Evolutionary conservation across 2,888 invertebrate species (phyloP).

Genomic region (Morpho achilles): DNA sequence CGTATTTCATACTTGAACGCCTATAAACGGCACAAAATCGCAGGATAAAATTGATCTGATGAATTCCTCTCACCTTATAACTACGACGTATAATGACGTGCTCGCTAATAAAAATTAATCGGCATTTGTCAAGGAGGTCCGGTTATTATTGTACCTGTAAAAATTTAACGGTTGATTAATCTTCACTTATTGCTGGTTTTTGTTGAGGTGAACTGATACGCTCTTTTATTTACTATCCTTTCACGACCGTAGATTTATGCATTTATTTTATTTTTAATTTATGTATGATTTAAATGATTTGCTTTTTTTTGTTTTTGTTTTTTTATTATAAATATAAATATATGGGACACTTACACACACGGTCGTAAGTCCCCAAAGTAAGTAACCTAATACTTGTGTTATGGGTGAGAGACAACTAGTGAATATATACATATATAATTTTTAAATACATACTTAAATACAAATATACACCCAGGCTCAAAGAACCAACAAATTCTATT

Average conservation of each 20-base stretch:
- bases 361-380: too few species aligned
- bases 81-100: constrained; percentile 20
- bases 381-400: too few species aligned
- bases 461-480: too few species aligned
- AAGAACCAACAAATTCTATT: too few species aligned
- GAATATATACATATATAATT: too few species aligned
- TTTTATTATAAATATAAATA: too few species aligned
- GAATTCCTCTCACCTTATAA: constrained; percentile 20
- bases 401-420: too few species aligned
- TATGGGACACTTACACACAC: too few species aligned
- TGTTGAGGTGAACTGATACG: constrained; percentile 16
- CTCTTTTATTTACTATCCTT: constrained; percentile 21
- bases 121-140: constrained; percentile 33
- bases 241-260: constrained; percentile 21
- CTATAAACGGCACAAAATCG: constrained; percentile 8
- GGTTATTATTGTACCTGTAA: constrained; percentile 23
- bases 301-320: too few species aligned
- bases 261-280: constrained; percentile 18
- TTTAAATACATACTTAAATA: too few species aligned
- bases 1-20: constrained; percentile 17
- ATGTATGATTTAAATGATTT: not conserved
- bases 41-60: constrained; percentile 12
- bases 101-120: constrained; percentile 31
- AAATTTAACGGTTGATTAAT: constrained; percentile 19
- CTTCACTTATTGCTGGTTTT: constrained; percentile 26